A percentile compares a stretch with the other conserved stretches of the same genome.
Evolutionary conservation across 2,113 vertebrate species (phyloP).

Genomic region (Ranitomeya imitator): DNA sequence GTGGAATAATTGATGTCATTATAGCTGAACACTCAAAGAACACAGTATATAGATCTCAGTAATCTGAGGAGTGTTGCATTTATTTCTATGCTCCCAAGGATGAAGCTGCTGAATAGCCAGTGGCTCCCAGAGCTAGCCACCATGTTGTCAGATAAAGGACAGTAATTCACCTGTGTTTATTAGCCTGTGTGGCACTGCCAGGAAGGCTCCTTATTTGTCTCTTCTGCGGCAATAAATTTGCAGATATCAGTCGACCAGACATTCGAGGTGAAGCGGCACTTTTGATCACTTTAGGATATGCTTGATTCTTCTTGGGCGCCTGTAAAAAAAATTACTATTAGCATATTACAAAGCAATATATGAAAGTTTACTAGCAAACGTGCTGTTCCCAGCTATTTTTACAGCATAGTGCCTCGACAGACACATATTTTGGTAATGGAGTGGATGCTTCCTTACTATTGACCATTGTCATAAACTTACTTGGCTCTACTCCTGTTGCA

Average conservation of each 20-base stretch:
- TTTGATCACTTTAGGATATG: conserved; percentile 50
- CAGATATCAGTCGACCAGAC: conserved; percentile 11
- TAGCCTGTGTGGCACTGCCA: background rate
- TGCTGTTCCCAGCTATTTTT: background rate
- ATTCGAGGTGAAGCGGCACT: background rate
- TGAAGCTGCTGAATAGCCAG: background rate
- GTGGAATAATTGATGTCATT: no score
- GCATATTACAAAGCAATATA: background rate
- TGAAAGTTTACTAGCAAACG: background rate
- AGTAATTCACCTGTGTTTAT: background rate
- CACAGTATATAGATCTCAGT: no score
- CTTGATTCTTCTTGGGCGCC: conserved; percentile 54
- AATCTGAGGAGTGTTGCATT: background rate
- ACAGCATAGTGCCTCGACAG: background rate
- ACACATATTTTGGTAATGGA: no score
- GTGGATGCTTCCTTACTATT: no score
- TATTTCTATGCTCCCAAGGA: background rate
- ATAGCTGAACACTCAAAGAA: no score
- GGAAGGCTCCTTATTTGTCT: conserved; percentile 25
- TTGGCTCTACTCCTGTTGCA: no score
- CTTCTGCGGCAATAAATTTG: conserved; percentile 19
- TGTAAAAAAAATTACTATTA: conserved; percentile 38
- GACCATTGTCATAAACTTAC: no score
- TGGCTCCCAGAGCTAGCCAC: background rate
- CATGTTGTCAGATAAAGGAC: background rate